Conservation (phyloP, 35 echinoderm and acorn worm species). For the Chiridota heheva region DNA sequence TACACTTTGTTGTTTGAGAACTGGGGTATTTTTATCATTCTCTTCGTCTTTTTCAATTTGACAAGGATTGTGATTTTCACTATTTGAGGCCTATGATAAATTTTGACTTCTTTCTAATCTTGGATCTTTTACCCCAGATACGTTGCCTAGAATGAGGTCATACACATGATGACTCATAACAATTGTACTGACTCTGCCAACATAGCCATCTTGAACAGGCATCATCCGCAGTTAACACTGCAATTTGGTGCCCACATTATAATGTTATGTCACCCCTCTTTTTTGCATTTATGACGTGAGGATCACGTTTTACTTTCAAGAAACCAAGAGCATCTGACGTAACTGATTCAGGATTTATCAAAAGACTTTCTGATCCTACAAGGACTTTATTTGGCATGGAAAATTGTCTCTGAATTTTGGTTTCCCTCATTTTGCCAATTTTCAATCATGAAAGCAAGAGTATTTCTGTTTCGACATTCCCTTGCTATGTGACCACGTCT, state of each 20-base stretch:
- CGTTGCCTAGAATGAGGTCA: background rate
- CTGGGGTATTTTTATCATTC: background rate
- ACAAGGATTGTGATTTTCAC: background rate
- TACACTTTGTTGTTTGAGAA: background rate
- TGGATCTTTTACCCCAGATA: background rate
- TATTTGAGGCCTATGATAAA: background rate
- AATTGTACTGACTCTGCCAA: conserved; percentile 3
- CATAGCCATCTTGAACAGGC: conserved; percentile 29
- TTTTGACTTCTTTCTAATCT: background rate
- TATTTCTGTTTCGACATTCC: background rate
- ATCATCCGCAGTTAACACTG: conserved; percentile 33
- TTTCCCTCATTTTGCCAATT: background rate
- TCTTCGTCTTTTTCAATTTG: background rate
- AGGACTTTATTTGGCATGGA: background rate
- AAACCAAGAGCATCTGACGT: background rate
- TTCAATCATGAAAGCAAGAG: background rate
- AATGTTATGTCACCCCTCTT: background rate
- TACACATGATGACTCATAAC: background rate
- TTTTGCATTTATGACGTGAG: background rate
- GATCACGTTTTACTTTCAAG: background rate
- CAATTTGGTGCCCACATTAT: background rate
- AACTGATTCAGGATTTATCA: no score
- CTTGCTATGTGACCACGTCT: conserved; percentile 25
- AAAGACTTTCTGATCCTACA: background rate
- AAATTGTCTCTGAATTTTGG: background rate